These are phyloP conservation scores for Dendroctonus ponderosae DNA, from an alignment of 1,140 invertebrate genomes.

Conservation along the genomic window DNA sequence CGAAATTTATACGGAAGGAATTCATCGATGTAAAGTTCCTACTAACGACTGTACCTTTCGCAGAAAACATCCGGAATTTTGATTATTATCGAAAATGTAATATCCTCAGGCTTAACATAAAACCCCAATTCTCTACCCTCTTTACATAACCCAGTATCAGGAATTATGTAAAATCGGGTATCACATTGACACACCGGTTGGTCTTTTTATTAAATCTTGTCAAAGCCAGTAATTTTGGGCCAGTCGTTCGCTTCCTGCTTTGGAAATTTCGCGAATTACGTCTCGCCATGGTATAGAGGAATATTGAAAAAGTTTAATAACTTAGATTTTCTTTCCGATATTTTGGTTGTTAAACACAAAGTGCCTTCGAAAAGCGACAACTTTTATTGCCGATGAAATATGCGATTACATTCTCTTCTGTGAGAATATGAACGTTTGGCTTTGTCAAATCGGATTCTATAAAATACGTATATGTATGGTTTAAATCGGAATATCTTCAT, in stretches of 20 bases:
- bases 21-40: too few species aligned
- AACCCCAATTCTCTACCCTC: conserved; percentile 15
- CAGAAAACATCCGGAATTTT: too few species aligned
- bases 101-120: conserved; percentile 8
- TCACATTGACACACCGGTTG: conserved; percentile 24
- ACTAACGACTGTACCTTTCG: too few species aligned
- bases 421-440: too few species aligned
- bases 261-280: too few species aligned
- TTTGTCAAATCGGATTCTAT: too few species aligned
- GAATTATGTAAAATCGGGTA: conserved; percentile 21
- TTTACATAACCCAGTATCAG: conserved; percentile 22
- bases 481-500: too few species aligned
- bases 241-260: conserved; percentile 9
- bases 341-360: conserved; percentile 24
- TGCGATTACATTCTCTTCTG: not conserved
- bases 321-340: conserved; percentile 14
- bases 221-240: conserved; percentile 25
- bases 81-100: too few species aligned
- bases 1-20: too few species aligned
- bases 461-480: too few species aligned
- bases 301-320: conserved; percentile 32
- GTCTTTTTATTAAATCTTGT: conserved; percentile 29
- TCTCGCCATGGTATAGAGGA: conserved; percentile 12
- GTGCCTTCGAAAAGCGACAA: conserved; percentile 5
- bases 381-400: conserved; percentile 10